These are phyloP conservation scores for Lasioglossum leucozonium DNA, from an alignment of 2,888 invertebrate genomes.

Conservation along the genomic window DNA sequence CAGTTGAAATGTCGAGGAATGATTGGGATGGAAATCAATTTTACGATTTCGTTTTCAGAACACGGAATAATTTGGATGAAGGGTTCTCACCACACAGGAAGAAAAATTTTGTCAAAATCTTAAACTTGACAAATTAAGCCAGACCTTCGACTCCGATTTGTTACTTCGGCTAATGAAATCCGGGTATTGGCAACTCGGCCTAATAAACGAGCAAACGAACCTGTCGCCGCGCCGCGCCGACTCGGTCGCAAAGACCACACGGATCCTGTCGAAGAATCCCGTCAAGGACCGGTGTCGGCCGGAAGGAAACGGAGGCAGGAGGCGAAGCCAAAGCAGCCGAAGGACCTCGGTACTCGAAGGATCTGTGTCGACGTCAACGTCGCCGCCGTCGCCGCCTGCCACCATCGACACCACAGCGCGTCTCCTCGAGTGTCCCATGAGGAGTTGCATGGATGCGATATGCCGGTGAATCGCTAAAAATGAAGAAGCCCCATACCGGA, in stretches of 20 bases:
- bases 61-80: too few relatives aligned
- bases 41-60: too few relatives aligned
- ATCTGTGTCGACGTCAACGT: constrained; percentile 4
- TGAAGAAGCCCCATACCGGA: constrained; percentile 63
- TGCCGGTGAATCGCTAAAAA: constrained; percentile 64
- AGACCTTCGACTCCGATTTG: too few relatives aligned
- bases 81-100: too few relatives aligned
- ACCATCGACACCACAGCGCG: neutral
- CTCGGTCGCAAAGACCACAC: neutral
- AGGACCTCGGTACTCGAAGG: neutral
- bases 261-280: constrained; percentile 21
- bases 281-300: neutral
- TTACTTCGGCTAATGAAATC: too few relatives aligned
- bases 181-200: too few relatives aligned
- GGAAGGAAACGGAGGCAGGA: constrained; percentile 45
- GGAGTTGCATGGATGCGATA: constrained; percentile 20
- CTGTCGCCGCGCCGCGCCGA: neutral
- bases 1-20: too few relatives aligned
- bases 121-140: too few relatives aligned
- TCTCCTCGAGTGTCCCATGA: constrained; percentile 13
- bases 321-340: constrained; percentile 44
- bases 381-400: neutral
- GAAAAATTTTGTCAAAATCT: too few relatives aligned
- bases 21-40: too few relatives aligned
- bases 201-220: neutral